Evolutionary conservation across 2,113 vertebrate genomes (phyloP).

Genomic region (Strix uralensis): DNA sequence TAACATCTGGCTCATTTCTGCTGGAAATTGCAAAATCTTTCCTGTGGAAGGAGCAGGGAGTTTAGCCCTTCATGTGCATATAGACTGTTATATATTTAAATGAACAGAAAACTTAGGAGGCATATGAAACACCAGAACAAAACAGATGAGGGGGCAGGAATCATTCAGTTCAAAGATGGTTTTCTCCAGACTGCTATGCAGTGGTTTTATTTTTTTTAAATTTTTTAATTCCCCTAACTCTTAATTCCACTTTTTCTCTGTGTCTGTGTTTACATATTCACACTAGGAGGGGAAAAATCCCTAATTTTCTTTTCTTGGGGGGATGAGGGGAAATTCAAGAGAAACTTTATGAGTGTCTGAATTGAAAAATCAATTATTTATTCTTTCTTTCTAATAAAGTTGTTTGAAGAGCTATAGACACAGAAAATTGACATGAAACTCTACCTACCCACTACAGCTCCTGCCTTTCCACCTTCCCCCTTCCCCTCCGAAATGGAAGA

Average conservation of each 20-base stretch:
- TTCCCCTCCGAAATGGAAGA: background rate
- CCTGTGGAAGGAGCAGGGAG: background rate
- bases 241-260: background rate
- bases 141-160: background rate
- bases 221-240: background rate
- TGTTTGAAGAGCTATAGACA: background rate
- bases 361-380: background rate
- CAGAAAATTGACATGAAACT: background rate
- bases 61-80: background rate
- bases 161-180: background rate
- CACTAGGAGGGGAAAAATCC: fast-evolving
- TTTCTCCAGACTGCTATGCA: background rate
- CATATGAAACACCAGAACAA: background rate
- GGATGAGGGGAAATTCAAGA: background rate
- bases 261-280: background rate
- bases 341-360: background rate
- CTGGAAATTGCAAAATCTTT: slow-evolving; percentile 36
- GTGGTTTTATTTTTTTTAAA: fast-evolving
- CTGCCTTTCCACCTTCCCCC: background rate
- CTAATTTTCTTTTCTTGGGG: background rate
- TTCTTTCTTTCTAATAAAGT: background rate
- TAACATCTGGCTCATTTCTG: background rate
- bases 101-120: background rate
- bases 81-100: background rate
- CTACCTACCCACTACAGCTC: background rate